Evolutionary conservation across 2,797 vertebrate genomes (phyloP).

Genomic region (Pitangus sulphuratus): DNA sequence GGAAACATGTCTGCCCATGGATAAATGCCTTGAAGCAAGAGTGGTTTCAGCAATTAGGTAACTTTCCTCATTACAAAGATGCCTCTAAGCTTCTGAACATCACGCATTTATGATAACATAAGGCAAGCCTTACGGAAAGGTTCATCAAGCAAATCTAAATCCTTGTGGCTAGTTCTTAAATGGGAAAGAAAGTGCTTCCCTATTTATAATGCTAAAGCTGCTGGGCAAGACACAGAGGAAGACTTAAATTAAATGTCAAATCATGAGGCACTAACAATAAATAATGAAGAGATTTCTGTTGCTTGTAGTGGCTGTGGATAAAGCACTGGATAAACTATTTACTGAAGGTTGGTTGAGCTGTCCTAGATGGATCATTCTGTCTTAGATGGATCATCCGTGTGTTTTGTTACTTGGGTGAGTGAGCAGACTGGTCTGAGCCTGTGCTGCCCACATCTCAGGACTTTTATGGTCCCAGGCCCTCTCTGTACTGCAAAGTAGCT

Average conservation of each 20-base stretch:
- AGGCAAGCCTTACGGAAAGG: neutral
- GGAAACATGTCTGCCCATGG: neutral
- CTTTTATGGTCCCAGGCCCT: neutral
- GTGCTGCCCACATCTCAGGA: neutral
- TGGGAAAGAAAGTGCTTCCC: slow-evolving; percentile 11
- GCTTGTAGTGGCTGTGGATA: slow-evolving; percentile 28
- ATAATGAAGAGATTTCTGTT: slow-evolving; percentile 48
- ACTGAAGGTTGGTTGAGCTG: neutral
- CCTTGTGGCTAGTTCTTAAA: slow-evolving; percentile 46
- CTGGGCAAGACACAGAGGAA: slow-evolving; percentile 25
- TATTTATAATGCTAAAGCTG: slow-evolving; percentile 58
- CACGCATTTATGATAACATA: neutral
- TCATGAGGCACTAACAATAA: slow-evolving; percentile 57
- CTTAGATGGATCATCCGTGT: neutral
- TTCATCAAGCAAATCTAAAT: neutral
- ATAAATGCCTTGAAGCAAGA: neutral
- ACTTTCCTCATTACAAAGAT: neutral
- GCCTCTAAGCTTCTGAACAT: neutral
- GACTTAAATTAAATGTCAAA: slow-evolving; percentile 66
- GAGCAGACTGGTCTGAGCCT: neutral
- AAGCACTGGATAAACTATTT: slow-evolving; percentile 50
- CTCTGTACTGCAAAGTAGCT: neutral
- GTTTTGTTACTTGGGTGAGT: neutral
- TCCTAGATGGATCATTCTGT: neutral
- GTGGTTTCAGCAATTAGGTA: neutral